Evolutionary conservation across 2,888 invertebrate genomes (phyloP).

Genomic region (Drosophila yooni): DNA sequence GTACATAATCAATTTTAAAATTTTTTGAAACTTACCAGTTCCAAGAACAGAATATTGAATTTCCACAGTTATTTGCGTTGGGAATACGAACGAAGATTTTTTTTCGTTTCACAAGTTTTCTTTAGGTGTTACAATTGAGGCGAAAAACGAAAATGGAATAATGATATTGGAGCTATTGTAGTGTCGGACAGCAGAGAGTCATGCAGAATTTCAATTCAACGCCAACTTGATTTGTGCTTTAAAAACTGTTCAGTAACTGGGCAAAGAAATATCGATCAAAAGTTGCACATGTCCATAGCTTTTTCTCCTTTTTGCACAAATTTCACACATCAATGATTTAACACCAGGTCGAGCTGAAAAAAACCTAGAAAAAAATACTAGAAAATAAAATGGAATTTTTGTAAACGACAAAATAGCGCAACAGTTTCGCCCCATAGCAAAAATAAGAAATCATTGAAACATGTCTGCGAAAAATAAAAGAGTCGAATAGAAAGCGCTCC

Average conservation of each 20-base stretch:
- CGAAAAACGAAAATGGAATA: constrained; percentile 32
- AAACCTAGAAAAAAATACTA: constrained; percentile 19
- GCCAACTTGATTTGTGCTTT: constrained; percentile 45
- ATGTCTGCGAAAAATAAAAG: constrained; percentile 57
- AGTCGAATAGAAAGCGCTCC: constrained; percentile 24
- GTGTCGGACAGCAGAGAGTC: not conserved
- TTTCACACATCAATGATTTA: constrained; percentile 78
- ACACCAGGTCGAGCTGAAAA: constrained; percentile 55
- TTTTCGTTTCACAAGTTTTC: constrained; percentile 32
- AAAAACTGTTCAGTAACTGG: constrained; percentile 25
- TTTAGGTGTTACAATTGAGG: constrained; percentile 25
- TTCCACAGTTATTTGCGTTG: constrained; percentile 4
- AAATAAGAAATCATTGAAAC: constrained; percentile 81
- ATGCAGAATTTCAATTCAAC: constrained; percentile 26
- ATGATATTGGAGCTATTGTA: not conserved
- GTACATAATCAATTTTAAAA: accelerated
- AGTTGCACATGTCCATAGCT: constrained; percentile 25
- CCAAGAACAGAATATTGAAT: not conserved
- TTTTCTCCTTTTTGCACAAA: constrained; percentile 47
- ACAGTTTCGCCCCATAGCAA: constrained; percentile 71
- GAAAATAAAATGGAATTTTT: constrained; percentile 59
- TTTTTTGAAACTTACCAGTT: constrained; percentile 24
- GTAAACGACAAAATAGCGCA: constrained; percentile 72
- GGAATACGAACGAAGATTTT: constrained; percentile 42
- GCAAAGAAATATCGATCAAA: constrained; percentile 59